Base-by-base conservation (phyloP, 2,888 invertebrate genomes). In the Parochlus steinenii region DNA sequence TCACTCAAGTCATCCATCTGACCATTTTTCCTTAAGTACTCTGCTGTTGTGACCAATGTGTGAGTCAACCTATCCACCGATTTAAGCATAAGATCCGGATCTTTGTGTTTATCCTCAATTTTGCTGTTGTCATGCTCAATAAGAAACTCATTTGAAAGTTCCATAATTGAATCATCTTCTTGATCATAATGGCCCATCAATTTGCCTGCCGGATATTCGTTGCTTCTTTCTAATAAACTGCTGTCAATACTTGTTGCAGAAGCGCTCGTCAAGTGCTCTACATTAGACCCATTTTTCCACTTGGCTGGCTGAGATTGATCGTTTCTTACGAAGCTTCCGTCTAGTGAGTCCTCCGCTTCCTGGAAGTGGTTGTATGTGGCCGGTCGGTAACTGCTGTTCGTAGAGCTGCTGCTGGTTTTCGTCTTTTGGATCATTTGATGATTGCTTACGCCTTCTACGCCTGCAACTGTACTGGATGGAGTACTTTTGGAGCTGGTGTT, bases 51-150 rank as follows among this genome's bases (percentile, higher is more conserved):
- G 2, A 74, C 71, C 28, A 74, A 55, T 43, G 73, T 67, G 8
- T 71, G 67, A 0, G 74, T 74, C 12, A 74, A 56, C 12, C 73
- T 60, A 48, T 74, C 74, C 33, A 74, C 58, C 0, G 73, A 74
- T 40, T 71, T 72, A 2, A 74, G 63, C 74, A 74, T 74, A 2
- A 73, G 64, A 46, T 73, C 73, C 0, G 73, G 72, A 56, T 74
- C 72, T 38, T 64, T 61, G 35, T 65, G 66, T 24, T 65, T 61
- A 29, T 64, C 49, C 40, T 42, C 33, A 42, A 42, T 12, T 47
- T 47, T 6, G 46, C 61, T 61, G 2, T 56, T 55, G 53, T 58
- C 62, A 37, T 56, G 55, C 12, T 52, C 49, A 28, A 53, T 46
- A 12, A 45, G 28, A 44, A 47, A 65, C 40, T 64, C 64, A 47